A percentile compares a stretch with the other conserved stretches of the same genome.
Evolutionary conservation across 2,797 vertebrate species (phyloP).

Genomic region (Otolemur crassicaudatus): DNA sequence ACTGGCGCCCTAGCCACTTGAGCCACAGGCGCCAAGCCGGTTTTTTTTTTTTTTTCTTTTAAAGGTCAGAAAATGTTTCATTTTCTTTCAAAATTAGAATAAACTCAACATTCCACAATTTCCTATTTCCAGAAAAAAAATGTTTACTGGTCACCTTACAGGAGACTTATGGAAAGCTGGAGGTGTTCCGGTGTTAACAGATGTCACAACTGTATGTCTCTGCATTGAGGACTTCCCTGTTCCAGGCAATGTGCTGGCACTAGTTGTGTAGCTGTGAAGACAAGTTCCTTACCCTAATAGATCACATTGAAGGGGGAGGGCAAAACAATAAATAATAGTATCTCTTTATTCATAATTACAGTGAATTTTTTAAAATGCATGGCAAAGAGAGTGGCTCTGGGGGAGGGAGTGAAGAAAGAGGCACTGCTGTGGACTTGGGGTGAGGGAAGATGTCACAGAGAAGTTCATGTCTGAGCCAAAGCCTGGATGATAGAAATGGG

Average conservation of each 20-base stretch:
- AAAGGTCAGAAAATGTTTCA: constrained; percentile 15
- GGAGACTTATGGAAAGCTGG: background rate
- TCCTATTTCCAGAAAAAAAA: background rate
- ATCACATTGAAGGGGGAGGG: background rate
- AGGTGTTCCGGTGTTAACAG: background rate
- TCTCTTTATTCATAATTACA: constrained; percentile 13
- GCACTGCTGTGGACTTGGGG: background rate
- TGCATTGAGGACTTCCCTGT: background rate
- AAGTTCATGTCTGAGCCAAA: constrained; percentile 13
- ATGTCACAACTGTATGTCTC: background rate
- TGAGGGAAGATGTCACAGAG: background rate
- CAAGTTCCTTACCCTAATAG: background rate
- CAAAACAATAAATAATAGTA: background rate
- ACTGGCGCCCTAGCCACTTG: too few relatives aligned
- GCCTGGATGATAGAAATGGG: background rate
- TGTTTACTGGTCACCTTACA: background rate
- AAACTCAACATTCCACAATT: constrained; percentile 41
- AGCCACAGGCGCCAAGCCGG: too few relatives aligned
- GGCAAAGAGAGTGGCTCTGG: background rate
- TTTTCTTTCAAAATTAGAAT: constrained; percentile 34
- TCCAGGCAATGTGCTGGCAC: background rate
- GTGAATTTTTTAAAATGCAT: background rate
- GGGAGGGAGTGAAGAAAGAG: too few relatives aligned
- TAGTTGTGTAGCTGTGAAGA: background rate
- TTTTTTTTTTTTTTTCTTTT: background rate